Evolutionary conservation across 2,113 vertebrate genomes (phyloP), one percentile per base, ranked within the genome.

Genomic region (Chunga burmeisteri): DNA sequence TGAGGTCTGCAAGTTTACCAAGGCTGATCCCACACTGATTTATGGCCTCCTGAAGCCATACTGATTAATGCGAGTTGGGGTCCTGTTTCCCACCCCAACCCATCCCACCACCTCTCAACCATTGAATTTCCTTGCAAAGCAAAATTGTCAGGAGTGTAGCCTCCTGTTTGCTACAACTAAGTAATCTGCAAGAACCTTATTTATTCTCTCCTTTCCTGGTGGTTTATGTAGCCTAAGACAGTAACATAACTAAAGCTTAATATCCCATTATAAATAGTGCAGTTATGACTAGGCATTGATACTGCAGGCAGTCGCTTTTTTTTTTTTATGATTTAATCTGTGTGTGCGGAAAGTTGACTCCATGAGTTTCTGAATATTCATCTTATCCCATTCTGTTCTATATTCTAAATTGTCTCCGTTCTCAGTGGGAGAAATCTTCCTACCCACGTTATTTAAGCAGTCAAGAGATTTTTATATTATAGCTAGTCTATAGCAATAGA

Each of bases 231-330:
- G 94, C 95, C 81, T 86, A 42, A 92, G 86, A 93, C 93, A 89
- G 91, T 68, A 97, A 81, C 93, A 95, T 97, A 97, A 95, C 94
- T 93, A 95, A 94, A 94, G 46, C 91, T 96, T 96, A 97, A 96
- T 96, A 96, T 67, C 84, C 89, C 93, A 67, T 94, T 90, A 90
- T 95, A 93, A 97, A 97, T 83, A 97, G 81, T 71, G 79, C 47
- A 73, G 88, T 87, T 95, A 91, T 91, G 84, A 84, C 63, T 38
- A 87, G 27, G 56, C 42, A 6, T 75, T 46, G 71, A 58, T 96
- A 90, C 30, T 85, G 78, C 85, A 87, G 78, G 49, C 74, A 72
- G 74, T 53, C 70, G 70, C 86, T 67, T 78, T 79, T 96, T 93
- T 93, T 59, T 10, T 38, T 38, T 38, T 38, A 94, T 75, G 58